These are phyloP conservation scores for Lagocephalus sceleratus DNA, from an alignment of 2,797 vertebrate species.

Conservation along the genomic window DNA sequence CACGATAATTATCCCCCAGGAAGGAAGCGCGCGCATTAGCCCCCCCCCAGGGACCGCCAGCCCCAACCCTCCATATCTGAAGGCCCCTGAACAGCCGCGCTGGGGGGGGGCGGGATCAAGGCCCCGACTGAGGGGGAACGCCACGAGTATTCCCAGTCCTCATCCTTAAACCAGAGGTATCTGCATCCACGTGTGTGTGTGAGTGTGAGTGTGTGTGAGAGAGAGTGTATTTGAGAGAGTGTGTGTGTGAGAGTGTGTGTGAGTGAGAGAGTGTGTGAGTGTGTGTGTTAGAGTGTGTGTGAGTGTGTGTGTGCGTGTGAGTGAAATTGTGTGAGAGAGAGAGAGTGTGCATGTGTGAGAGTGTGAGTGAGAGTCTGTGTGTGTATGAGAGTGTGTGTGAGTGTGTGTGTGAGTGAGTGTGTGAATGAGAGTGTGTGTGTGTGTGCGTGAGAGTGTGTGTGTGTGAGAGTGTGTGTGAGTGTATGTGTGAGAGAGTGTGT, in stretches of 20 bases:
- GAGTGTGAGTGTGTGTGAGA: constrained; percentile 14
- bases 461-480: too few relatives aligned
- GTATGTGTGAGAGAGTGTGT: constrained; percentile 15
- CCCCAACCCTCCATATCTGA: constrained; percentile 54
- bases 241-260: too few relatives aligned
- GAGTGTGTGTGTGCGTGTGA: too few relatives aligned
- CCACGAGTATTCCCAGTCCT: constrained; percentile 55
- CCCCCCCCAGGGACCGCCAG: constrained; percentile 52
- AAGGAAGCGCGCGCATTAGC: constrained; percentile 52
- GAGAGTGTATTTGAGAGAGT: too few relatives aligned
- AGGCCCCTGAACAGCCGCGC: constrained; percentile 47
- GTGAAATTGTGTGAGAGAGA: too few relatives aligned
- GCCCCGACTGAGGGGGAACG: constrained; percentile 43
- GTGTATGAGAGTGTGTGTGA: too few relatives aligned
- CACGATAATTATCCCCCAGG: constrained; percentile 64
- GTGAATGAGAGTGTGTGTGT: constrained; percentile 13
- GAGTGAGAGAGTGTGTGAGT: constrained; percentile 16
- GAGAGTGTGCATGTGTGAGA: too few relatives aligned
- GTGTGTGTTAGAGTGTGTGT: too few relatives aligned
- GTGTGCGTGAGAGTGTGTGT: constrained; percentile 27
- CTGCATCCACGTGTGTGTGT: constrained; percentile 18
- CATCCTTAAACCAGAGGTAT: constrained; percentile 12
- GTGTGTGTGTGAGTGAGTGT: background rate
- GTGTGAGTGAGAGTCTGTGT: too few relatives aligned
- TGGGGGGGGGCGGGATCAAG: constrained; percentile 61